These are phyloP conservation scores for Sylvia atricapilla DNA, from an alignment of 2,113 vertebrate species.

Conservation along the genomic window DNA sequence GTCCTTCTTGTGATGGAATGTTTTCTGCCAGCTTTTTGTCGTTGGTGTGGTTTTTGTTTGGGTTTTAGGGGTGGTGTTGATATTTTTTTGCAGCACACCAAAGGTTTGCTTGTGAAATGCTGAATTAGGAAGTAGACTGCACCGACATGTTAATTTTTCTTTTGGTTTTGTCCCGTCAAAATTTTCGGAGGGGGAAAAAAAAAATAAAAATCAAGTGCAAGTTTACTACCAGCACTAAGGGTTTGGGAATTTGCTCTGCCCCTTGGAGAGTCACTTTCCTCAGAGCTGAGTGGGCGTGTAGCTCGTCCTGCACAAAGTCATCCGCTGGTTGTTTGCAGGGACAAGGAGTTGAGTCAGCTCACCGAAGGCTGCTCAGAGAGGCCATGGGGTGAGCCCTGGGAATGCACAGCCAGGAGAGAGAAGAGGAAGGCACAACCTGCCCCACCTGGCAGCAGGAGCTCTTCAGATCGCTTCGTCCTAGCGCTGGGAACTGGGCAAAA, in stretches of 20 bases:
- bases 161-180: neutral
- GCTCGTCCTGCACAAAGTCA: neutral
- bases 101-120: neutral
- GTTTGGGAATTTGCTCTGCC: neutral
- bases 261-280: neutral
- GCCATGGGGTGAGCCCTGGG: neutral
- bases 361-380: neutral
- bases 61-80: neutral
- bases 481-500: neutral
- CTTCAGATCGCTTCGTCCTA: neutral
- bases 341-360: neutral
- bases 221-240: neutral
- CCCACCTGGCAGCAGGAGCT: neutral
- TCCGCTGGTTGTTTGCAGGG: neutral
- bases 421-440: neutral
- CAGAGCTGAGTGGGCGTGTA: neutral
- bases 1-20: neutral
- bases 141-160: neutral
- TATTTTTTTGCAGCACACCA: neutral
- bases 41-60: neutral
- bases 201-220: neutral
- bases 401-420: slow-evolving; percentile 31
- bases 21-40: neutral
- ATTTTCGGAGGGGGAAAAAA: neutral
- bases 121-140: neutral